Conservation (phyloP, 2,797 vertebrate species). For the Gorsachius magnificus region DNA sequence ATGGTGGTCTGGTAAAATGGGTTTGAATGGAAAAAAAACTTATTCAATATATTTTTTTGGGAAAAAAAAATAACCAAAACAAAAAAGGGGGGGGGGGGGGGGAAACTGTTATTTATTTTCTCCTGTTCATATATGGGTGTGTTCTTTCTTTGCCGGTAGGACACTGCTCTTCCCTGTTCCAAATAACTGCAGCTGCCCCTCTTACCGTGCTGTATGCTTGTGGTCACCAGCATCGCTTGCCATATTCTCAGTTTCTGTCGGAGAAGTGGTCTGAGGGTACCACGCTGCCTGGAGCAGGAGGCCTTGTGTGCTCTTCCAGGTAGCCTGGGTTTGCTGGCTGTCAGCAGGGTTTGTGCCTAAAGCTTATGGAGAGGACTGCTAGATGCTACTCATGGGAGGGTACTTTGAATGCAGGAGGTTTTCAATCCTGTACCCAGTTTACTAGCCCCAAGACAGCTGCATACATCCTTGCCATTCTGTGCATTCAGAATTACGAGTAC, state of each 20-base stretch:
- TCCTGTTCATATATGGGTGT: rapidly evolving
- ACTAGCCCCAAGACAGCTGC: background rate
- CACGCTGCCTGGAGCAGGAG: background rate
- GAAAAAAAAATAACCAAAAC: no score
- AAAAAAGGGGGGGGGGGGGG: rapidly evolving
- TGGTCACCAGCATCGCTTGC: background rate
- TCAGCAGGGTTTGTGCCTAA: background rate
- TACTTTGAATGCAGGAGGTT: background rate
- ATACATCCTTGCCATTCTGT: background rate
- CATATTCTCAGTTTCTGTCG: background rate
- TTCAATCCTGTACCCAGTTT: background rate
- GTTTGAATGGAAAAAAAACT: background rate
- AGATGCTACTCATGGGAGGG: background rate
- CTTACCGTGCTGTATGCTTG: background rate
- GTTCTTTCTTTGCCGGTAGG: background rate
- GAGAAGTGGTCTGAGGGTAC: background rate
- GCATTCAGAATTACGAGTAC: background rate
- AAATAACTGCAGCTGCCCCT: background rate
- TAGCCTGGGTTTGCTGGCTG: background rate
- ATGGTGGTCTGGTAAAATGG: background rate
- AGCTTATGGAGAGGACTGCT: background rate
- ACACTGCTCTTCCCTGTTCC: background rate
- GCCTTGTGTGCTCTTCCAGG: background rate
- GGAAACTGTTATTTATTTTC: background rate
- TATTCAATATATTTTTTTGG: background rate